These are phyloP conservation scores for Peromyscus polionotus DNA, from an alignment of 2,113 vertebrate species.

Conservation along the genomic window DNA sequence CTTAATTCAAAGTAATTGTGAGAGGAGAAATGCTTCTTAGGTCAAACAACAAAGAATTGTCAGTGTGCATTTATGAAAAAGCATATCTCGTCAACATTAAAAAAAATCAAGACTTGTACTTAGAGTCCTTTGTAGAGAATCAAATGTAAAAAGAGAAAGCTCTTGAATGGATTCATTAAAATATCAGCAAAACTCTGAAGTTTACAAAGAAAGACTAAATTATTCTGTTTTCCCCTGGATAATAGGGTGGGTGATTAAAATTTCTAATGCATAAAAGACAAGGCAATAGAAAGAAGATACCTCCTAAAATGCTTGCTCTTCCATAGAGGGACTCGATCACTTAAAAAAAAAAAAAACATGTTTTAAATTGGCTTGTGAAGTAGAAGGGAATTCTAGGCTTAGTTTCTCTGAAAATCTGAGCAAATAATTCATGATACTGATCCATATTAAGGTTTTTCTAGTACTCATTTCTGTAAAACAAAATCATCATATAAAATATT, in stretches of 20 bases:
- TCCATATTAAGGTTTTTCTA: background rate
- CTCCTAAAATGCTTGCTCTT: background rate
- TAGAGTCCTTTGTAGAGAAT: slow-evolving; percentile 20
- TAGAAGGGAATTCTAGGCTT: background rate
- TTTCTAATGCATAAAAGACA: background rate
- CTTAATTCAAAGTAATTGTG: slow-evolving; percentile 69
- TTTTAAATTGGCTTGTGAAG: background rate
- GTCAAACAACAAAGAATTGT: slow-evolving; percentile 23
- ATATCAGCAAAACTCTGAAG: slow-evolving; percentile 5
- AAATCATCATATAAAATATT: background rate
- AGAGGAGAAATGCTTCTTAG: slow-evolving; percentile 38
- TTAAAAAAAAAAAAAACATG: background rate
- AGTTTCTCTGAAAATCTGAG: background rate
- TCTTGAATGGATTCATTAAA: slow-evolving; percentile 6
- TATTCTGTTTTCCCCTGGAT: background rate
- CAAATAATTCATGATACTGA: slow-evolving; percentile 43
- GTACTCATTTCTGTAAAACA: background rate
- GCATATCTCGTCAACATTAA: slow-evolving; percentile 18
- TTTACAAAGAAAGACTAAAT: slow-evolving; percentile 25
- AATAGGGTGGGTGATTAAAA: background rate
- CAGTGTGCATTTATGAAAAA: slow-evolving; percentile 18
- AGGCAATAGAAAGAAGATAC: background rate
- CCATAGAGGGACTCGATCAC: background rate
- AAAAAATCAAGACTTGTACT: background rate
- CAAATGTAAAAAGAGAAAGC: background rate